Evolutionary conservation across 2,113 vertebrate genomes (phyloP).

Genomic region (Brienomyrus brachyistius): DNA sequence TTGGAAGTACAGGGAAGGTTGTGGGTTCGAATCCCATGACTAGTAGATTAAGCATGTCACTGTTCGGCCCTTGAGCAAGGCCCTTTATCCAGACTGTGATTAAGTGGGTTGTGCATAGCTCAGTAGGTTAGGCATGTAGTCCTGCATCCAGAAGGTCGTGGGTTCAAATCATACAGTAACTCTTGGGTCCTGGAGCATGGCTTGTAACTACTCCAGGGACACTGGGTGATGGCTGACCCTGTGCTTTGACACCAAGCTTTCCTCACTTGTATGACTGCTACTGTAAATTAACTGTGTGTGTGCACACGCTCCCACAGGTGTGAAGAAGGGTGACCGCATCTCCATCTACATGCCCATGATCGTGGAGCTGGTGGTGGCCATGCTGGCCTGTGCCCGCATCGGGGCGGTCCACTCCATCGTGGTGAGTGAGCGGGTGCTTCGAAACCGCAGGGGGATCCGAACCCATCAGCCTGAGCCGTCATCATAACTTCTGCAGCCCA

Average conservation of each 20-base stretch:
- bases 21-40: background rate
- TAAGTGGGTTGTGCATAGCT: background rate
- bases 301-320: slow-evolving; percentile 46
- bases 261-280: background rate
- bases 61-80: background rate
- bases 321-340: slow-evolving; percentile 84
- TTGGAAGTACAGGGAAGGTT: background rate
- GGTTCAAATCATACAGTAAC: background rate
- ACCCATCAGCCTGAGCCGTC: background rate
- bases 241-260: background rate
- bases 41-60: background rate
- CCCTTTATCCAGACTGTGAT: background rate
- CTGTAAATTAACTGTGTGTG: background rate
- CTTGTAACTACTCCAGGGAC: background rate
- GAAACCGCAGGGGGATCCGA: background rate
- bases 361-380: slow-evolving; percentile 85
- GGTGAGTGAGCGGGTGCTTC: slow-evolving; percentile 58
- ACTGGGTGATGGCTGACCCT: background rate
- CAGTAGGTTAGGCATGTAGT: background rate
- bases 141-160: background rate
- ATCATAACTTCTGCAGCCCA: background rate
- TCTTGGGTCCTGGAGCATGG: background rate
- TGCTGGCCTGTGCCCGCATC: slow-evolving; percentile 88
- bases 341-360: slow-evolving; percentile 98
- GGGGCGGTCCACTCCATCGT: slow-evolving; percentile 91